Base-by-base conservation (phyloP, 2,113 vertebrate species). In the Willisornis vidua region DNA sequence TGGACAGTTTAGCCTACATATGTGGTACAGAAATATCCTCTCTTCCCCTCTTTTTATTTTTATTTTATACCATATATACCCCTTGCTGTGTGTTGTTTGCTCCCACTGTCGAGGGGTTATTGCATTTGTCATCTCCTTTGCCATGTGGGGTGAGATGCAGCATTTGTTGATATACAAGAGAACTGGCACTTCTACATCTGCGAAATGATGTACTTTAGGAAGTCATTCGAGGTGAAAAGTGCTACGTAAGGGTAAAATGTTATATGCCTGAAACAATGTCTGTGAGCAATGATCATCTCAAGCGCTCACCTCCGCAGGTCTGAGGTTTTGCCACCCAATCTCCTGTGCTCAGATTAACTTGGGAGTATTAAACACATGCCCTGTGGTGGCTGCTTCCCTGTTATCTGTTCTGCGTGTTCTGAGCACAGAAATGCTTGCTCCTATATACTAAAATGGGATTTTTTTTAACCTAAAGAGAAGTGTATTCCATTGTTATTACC, bases 221-320 rank as follows among this genome's bases (percentile, higher is more conserved):
- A 94, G 88, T 67, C 92, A 75, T 41, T 65, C 3, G 62, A 84
- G 93, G 88, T 96, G 94, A 92, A 15, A 65, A 86, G 85, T 81
- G 92, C 88, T 75, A 1, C 22, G 3, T 43, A 33, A 92, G 93
- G 93, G 75, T 90, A 10, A 90, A 78, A 58, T 49, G 83, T 76
- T 46, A 3, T 4, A 25, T 35, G 80, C 76, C 91, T 89, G 93
- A 87, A 87, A 68, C 89, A 43, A 62, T 23, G 77, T 55, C 85
- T 3, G 1, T 8, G 76, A 72, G 86, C 93, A 49, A 6, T 1
- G 73, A 78, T 67, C 31, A 12, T 57, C 94, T 39, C 68, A 1
- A n/a, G 24, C 2, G 2, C 67, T 95, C 92, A 58, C 87, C 95
- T 92, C 90, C 29, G 68, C 85, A 5, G 82, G 75, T 72, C 92